Conservation (phyloP, 2,888 invertebrate species). For the Acrobasis suavella region DNA sequence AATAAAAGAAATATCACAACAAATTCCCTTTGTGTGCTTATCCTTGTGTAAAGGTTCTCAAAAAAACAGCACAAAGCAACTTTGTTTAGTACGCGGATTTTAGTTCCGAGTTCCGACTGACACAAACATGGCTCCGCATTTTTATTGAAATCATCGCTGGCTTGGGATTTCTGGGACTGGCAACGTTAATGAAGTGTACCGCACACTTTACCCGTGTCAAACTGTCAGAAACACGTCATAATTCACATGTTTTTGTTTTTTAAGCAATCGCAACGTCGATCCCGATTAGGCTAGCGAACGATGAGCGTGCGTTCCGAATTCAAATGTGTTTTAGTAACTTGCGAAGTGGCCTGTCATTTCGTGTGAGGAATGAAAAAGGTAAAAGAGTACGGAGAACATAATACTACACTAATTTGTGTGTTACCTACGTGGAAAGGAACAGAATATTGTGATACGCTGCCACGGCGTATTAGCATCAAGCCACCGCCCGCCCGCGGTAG, state of each 20-base stretch:
- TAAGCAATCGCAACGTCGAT: conserved; percentile 59
- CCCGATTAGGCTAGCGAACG: conserved; percentile 54
- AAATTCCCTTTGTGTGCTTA: conserved; percentile 42
- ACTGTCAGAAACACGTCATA: conserved; percentile 76
- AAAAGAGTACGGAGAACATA: conserved; percentile 68
- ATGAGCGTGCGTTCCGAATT: conserved; percentile 40
- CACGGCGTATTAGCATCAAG: conserved; percentile 61
- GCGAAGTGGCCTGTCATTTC: conserved; percentile 55
- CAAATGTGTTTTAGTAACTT: conserved; percentile 36
- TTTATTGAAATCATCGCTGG: conserved; percentile 39
- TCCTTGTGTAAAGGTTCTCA: conserved; percentile 39
- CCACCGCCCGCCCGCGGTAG: conserved; percentile 35
- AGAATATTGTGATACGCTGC: conserved; percentile 77
- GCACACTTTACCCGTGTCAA: conserved; percentile 75
- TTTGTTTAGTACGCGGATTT: conserved; percentile 35
- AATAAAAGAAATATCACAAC: conserved; percentile 35
- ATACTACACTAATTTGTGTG: conserved; percentile 75
- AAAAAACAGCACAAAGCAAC: conserved; percentile 35
- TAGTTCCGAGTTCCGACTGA: conserved; percentile 39
- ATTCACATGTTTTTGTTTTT: conserved; percentile 63
- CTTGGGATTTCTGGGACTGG: conserved; percentile 52
- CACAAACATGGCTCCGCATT: conserved; percentile 38
- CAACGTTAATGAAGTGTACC: conserved; percentile 71
- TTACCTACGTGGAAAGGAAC: conserved; percentile 68
- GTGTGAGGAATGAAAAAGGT: conserved; percentile 59